A percentile compares a stretch with the other conserved stretches of the same genome.
These are phyloP conservation scores for Ciona savignyi DNA, from an alignment of 23 tunicate species.

Conservation along the genomic window DNA sequence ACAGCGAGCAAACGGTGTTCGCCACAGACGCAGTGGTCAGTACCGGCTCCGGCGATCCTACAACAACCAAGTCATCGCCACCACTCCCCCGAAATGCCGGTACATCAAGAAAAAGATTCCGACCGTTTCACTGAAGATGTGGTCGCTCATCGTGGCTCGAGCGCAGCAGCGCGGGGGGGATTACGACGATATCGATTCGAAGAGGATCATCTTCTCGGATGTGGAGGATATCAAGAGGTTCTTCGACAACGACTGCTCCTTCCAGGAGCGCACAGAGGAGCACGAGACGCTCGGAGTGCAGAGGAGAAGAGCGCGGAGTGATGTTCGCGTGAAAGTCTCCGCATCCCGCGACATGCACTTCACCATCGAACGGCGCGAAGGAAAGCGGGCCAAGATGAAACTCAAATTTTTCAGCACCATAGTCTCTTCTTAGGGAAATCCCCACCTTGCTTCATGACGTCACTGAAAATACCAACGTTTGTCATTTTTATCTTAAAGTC, in stretches of 20 bases:
- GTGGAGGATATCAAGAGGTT: slow-evolving; percentile 17
- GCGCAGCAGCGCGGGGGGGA: slow-evolving; percentile 29
- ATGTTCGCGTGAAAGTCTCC: slow-evolving; percentile 7
- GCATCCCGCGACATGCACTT: slow-evolving; percentile 32
- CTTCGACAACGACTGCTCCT: slow-evolving; percentile 45
- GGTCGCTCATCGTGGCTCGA: slow-evolving; percentile 24
- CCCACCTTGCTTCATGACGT: not conserved
- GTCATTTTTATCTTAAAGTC: too few relatives aligned
- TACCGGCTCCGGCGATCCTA: not conserved
- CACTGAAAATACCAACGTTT: not conserved
- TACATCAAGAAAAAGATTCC: slow-evolving; percentile 11
- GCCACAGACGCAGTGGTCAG: not conserved
- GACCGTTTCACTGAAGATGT: slow-evolving; percentile 17
- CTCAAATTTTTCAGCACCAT: slow-evolving; percentile 24
- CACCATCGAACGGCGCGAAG: slow-evolving; percentile 17
- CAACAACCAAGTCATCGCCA: not conserved
- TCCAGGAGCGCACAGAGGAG: not conserved
- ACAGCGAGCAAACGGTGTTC: not conserved
- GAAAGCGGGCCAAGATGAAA: not conserved
- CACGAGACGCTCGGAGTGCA: not conserved
- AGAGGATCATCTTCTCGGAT: slow-evolving; percentile 15
- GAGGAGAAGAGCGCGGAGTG: not conserved
- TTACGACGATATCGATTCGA: slow-evolving; percentile 14
- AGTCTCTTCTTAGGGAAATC: not conserved
- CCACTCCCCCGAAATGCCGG: slow-evolving; percentile 13